Base-by-base conservation (phyloP, 1,140 invertebrate genomes). In the Coelopa frigida region DNA sequence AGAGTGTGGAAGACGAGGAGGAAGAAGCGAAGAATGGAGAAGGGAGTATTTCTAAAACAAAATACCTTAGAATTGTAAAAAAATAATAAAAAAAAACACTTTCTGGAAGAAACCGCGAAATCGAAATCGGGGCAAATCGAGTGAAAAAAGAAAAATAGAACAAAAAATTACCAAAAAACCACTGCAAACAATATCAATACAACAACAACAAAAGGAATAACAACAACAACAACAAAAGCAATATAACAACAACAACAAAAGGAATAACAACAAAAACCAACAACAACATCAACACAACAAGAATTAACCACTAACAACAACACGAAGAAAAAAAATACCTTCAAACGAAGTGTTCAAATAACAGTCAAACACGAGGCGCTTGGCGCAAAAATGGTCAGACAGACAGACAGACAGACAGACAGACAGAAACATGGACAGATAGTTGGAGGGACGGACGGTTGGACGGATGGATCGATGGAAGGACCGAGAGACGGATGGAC, bases 291-390 rank as follows among this genome's bases (percentile, higher is more conserved):
- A 29, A 3, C 5, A 29, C n/a, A 17, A 31, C 7, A 29, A 40
- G 6, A n/a, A 5, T 5, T 23, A 22, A 14, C 4, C 15, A 40
- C 22, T 4, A 4, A 10, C 38, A 40, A 22, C 14, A 8, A 27
- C 14, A 41, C 24, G 4, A 41, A 26, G 14, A 41, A 41, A 7
- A 39, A 39, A 21, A 12, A 5, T 22, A 10, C n/a, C n/a, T n/a
- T n/a, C n/a, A n/a, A n/a, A n/a, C n/a, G n/a, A 44, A 32, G 42
- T 44, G 42, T 44, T 17, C 42, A 44, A 44, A 44, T 32, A 44
- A 32, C 42, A 44, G 42, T 44, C 42, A 44, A 44, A 44, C 35
- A 31, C 12, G 38, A 15, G 27, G 23, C 31, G 20, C 29, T 33
- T 21, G 42, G 42, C 42, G 42, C 42, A 33, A 27, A 35, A 44